Conservation (phyloP, 2,113 vertebrate species). For the Eidolon helvum region DNA sequence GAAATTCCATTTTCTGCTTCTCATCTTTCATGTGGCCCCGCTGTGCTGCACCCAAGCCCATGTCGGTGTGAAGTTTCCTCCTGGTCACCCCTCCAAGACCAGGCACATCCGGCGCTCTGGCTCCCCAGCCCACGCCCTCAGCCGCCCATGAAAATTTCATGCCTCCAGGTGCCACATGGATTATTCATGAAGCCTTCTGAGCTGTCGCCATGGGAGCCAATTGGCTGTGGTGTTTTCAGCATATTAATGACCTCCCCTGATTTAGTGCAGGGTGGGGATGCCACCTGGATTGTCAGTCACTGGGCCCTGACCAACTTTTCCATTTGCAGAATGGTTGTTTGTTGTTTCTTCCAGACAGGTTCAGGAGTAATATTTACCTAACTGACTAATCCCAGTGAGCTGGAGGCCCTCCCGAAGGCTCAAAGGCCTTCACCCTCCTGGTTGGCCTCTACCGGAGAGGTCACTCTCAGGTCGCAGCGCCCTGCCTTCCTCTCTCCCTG, state of each 20-base stretch:
- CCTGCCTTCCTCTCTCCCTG: constrained; percentile 85
- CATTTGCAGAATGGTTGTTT: constrained; percentile 65
- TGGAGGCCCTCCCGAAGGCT: constrained; percentile 34
- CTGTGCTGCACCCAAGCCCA: not conserved
- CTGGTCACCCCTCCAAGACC: not conserved
- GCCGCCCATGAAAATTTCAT: constrained; percentile 84
- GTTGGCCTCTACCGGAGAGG: not conserved
- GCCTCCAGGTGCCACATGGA: constrained; percentile 85
- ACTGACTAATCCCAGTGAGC: constrained; percentile 46
- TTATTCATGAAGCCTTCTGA: constrained; percentile 86
- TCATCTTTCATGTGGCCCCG: not conserved
- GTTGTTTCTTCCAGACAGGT: constrained; percentile 58
- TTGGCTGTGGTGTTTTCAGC: constrained; percentile 83
- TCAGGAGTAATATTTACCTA: constrained; percentile 65
- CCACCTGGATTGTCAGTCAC: constrained; percentile 81
- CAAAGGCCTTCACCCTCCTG: constrained; percentile 32
- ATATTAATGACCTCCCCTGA: constrained; percentile 85
- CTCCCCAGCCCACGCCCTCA: constrained; percentile 55
- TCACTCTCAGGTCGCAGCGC: not conserved
- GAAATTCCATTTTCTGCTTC: too few species aligned
- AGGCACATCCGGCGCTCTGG: constrained; percentile 70
- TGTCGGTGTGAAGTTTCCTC: too few species aligned
- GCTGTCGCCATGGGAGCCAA: constrained; percentile 83
- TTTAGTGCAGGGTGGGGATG: constrained; percentile 74
- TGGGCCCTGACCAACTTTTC: constrained; percentile 68